These are phyloP conservation scores for Lathronympha strigana DNA, from an alignment of 2,888 invertebrate genomes.

Conservation along the genomic window DNA sequence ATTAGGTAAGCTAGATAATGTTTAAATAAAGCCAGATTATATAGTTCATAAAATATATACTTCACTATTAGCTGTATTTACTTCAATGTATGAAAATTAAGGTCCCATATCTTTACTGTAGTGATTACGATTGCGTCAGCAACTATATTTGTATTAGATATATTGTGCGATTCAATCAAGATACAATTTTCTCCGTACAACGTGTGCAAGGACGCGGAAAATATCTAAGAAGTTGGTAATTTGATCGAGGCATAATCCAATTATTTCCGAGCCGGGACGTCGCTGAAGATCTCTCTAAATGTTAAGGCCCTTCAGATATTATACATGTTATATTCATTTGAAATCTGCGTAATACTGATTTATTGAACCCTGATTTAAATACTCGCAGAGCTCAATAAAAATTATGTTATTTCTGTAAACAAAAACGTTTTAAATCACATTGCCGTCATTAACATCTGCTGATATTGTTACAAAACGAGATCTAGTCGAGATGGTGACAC, in stretches of 20 bases:
- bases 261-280: conserved; percentile 60
- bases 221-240: conserved; percentile 72
- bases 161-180: conserved; percentile 49
- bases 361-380: too few species aligned
- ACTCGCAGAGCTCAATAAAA: background rate
- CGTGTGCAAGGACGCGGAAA: conserved; percentile 62
- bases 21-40: too few species aligned
- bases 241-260: conserved; percentile 74
- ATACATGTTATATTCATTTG: conserved; percentile 17
- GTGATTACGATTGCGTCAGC: too few species aligned
- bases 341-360: conserved; percentile 20
- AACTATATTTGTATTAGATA: conserved; percentile 32
- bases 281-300: conserved; percentile 29
- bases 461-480: too few species aligned
- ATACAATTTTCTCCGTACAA: conserved; percentile 57
- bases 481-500: too few species aligned
- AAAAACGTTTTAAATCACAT: too few species aligned
- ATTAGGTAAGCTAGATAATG: too few species aligned
- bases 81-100: too few species aligned
- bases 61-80: too few species aligned
- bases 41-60: too few species aligned
- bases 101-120: too few species aligned
- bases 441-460: too few species aligned
- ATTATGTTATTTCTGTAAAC: background rate
- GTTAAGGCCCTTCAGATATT: conserved; percentile 29